Conservation (phyloP, 2,113 vertebrate genomes). For the Platycercus adscitus region DNA sequence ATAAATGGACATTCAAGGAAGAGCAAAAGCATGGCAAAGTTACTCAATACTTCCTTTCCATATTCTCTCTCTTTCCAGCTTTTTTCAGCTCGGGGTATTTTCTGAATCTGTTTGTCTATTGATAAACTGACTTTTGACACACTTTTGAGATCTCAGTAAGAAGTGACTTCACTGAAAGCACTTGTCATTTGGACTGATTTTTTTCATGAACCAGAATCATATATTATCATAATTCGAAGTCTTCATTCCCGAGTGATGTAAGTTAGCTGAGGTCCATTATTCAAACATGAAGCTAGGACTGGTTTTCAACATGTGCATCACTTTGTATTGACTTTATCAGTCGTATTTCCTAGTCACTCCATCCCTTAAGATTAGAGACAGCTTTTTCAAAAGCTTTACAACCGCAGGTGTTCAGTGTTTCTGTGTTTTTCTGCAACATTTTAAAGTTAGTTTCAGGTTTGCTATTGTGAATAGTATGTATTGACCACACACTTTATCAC, state of each 20-base stretch:
- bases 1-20: not conserved
- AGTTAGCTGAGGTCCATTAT: not conserved
- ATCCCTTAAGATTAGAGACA: not conserved
- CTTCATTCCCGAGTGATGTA: not conserved
- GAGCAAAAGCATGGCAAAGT: not conserved
- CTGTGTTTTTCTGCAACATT: not conserved
- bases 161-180: not conserved
- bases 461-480: not conserved
- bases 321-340: not conserved
- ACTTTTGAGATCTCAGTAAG: not conserved
- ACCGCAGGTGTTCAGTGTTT: not conserved
- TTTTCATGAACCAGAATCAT: not conserved
- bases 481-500: not conserved
- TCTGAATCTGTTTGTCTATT: not conserved
- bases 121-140: not conserved
- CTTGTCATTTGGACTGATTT: not conserved
- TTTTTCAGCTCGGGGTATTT: not conserved
- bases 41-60: not conserved
- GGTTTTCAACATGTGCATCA: not conserved
- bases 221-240: not conserved
- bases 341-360: not conserved
- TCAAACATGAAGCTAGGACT: not conserved
- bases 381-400: not conserved
- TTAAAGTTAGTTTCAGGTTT: not conserved
- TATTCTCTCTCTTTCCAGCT: not conserved